Conservation (phyloP, 2,113 vertebrate species). For the Camelus dromedarius region DNA sequence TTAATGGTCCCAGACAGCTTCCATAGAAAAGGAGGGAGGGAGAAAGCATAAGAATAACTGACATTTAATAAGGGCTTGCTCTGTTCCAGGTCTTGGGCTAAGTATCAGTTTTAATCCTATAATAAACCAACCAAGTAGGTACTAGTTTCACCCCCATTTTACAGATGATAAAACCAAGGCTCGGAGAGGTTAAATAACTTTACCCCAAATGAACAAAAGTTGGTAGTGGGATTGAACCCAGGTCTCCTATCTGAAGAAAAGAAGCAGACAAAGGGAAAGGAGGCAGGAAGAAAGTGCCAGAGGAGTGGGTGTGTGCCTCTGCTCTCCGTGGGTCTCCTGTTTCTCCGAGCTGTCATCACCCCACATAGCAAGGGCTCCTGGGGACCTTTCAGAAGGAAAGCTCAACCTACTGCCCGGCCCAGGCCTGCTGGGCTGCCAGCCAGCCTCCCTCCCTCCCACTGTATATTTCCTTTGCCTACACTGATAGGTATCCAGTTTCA, state of each 20-base stretch:
- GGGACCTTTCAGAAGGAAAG: background rate
- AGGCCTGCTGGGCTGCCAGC: background rate
- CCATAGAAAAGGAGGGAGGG: background rate
- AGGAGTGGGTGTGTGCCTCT: background rate
- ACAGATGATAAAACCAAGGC: background rate
- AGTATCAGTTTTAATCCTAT: background rate
- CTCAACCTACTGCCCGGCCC: background rate
- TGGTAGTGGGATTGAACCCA: background rate
- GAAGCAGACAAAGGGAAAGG: background rate
- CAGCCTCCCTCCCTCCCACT: conserved; percentile 18
- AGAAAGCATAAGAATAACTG: no score
- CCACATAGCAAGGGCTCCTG: background rate
- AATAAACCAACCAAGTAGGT: background rate
- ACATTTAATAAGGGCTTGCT: background rate
- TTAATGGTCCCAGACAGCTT: background rate
- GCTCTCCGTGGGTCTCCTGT: background rate
- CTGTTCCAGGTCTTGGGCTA: background rate
- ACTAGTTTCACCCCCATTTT: background rate
- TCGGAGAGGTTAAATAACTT: background rate
- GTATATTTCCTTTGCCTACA: conserved; percentile 45
- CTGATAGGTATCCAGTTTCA: conserved; percentile 72
- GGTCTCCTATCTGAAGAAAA: background rate
- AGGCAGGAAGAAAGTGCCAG: background rate
- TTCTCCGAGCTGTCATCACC: background rate
- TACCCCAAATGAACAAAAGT: background rate